These are phyloP conservation scores for Diabrotica balteata DNA, from an alignment of 2,888 invertebrate species.

Conservation along the genomic window DNA sequence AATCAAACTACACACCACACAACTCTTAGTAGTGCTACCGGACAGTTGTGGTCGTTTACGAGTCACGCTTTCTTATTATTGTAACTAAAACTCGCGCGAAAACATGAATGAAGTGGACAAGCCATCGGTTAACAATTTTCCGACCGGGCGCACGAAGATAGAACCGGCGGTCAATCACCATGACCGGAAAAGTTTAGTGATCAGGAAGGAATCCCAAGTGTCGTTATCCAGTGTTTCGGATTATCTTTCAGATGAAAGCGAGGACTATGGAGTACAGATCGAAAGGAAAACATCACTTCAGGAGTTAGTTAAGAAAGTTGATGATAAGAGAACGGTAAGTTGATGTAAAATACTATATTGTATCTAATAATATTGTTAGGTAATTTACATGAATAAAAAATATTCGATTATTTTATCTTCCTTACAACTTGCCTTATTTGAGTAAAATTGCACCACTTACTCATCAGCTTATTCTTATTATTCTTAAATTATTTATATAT, in stretches of 20 bases:
- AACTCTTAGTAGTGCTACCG: too few species aligned
- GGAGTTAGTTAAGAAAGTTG: constrained; percentile 32
- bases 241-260: constrained; percentile 48
- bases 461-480: too few species aligned
- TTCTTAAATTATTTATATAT: too few species aligned
- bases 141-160: too few species aligned
- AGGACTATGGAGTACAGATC: constrained; percentile 37
- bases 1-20: neutral
- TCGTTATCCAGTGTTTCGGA: constrained; percentile 50
- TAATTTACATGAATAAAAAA: too few species aligned
- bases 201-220: constrained; percentile 39
- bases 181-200: constrained; percentile 8
- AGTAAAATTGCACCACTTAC: too few species aligned
- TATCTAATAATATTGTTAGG: too few species aligned
- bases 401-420: too few species aligned
- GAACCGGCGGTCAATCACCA: neutral
- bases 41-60: too few species aligned
- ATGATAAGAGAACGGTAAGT: constrained; percentile 36
- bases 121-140: constrained; percentile 7
- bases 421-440: too few species aligned
- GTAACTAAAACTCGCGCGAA: neutral
- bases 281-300: constrained; percentile 33
- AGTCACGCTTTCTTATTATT: too few species aligned
- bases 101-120: constrained; percentile 1
- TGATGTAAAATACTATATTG: neutral